Conservation (phyloP, 2,888 invertebrate species). For the Entomobrya proxima region DNA sequence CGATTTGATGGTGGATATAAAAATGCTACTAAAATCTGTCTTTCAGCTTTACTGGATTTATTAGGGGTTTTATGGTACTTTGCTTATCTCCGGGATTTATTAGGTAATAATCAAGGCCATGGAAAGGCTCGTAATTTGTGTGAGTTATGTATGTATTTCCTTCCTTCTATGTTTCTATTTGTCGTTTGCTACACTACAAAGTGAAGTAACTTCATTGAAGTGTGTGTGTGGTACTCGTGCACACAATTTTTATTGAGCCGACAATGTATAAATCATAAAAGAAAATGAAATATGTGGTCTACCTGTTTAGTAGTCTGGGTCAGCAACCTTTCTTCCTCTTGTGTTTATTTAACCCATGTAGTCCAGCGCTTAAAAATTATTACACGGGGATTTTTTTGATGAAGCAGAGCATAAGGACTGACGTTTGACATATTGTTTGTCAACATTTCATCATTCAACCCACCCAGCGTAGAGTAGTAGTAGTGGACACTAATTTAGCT, state of each 20-base stretch:
- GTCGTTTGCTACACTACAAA: neutral
- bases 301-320: neutral
- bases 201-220: neutral
- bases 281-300: neutral
- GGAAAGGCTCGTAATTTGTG: no score
- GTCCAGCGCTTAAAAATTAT: neutral
- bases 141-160: no score
- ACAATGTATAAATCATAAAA: neutral
- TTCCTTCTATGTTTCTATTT: no score
- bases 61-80: no score
- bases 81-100: no score
- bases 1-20: no score
- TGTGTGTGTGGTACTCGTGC: neutral
- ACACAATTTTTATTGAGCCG: neutral
- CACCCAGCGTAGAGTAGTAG: neutral
- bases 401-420: neutral
- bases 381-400: neutral
- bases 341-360: neutral
- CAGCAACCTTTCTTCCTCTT: neutral
- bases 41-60: no score
- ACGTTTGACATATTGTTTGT: neutral
- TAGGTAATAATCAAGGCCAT: no score
- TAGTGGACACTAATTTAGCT: neutral
- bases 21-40: no score
- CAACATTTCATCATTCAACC: neutral